Evolutionary conservation across 92 coral and sea anemone genomes (phyloP).

Genomic region (Isaurus tuberculatus): DNA sequence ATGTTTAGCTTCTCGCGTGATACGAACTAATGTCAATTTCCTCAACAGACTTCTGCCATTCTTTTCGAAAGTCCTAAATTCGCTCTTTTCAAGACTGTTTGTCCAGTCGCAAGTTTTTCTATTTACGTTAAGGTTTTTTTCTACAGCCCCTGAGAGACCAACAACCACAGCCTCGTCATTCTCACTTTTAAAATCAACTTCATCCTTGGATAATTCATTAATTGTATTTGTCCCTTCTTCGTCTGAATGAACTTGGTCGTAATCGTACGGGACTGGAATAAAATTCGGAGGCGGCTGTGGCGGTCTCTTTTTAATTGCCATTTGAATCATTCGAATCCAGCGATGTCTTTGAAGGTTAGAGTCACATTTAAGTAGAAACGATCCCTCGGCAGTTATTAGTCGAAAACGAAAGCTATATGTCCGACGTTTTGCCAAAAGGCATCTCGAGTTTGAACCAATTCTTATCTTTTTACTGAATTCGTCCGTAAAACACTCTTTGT

Average conservation of each 20-base stretch:
- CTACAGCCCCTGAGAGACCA: not conserved
- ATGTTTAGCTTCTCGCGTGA: slow-evolving; percentile 33
- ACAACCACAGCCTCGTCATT: not conserved
- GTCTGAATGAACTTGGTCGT: slow-evolving; percentile 36
- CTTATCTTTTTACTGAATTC: slow-evolving; percentile 67
- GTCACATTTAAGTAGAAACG: slow-evolving; percentile 73
- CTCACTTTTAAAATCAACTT: not conserved
- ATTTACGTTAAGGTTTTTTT: not conserved
- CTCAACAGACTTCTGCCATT: not conserved
- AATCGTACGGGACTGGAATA: slow-evolving; percentile 27
- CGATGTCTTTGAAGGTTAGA: slow-evolving; percentile 88
- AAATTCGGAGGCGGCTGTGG: slow-evolving; percentile 56
- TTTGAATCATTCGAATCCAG: slow-evolving; percentile 87
- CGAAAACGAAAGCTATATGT: slow-evolving; percentile 82
- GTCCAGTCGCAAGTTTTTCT: slow-evolving; percentile 15
- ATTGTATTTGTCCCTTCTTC: not conserved
- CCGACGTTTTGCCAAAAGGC: slow-evolving; percentile 69
- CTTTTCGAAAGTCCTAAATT: not conserved
- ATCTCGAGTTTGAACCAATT: slow-evolving; percentile 64
- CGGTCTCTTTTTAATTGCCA: slow-evolving; percentile 59
- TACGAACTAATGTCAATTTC: slow-evolving; percentile 24
- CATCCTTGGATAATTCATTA: slow-evolving; percentile 9
- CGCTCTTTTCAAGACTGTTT: not conserved
- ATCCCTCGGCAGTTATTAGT: slow-evolving; percentile 64
- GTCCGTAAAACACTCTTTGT: slow-evolving; percentile 52